These are phyloP conservation scores for Leptopilina drosophilae DNA, from an alignment of 2,888 invertebrate genomes.

Conservation along the genomic window DNA sequence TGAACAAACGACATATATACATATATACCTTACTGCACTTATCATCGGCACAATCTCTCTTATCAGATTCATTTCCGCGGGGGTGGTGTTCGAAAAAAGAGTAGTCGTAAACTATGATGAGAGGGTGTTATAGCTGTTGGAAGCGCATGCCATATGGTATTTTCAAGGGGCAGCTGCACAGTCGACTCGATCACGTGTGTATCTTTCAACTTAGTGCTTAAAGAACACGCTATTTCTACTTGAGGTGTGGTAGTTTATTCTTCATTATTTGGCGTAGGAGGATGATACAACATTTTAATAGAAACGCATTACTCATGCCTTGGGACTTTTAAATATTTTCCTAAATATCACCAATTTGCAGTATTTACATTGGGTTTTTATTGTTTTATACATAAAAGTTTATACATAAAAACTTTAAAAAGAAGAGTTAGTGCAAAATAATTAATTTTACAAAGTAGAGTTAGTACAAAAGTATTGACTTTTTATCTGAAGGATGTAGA, in stretches of 20 bases:
- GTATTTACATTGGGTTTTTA: too few relatives aligned
- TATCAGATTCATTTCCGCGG: constrained; percentile 62
- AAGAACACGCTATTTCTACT: constrained; percentile 50
- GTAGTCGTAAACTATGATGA: constrained; percentile 39
- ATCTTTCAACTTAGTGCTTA: constrained; percentile 46
- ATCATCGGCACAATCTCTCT: constrained; percentile 67
- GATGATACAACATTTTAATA: constrained; percentile 43
- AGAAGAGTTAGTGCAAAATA: too few relatives aligned
- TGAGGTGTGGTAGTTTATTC: constrained; percentile 41
- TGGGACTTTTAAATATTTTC: neutral
- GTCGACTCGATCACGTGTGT: constrained; percentile 60
- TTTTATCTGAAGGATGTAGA: too few relatives aligned
- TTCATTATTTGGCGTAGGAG: constrained; percentile 35
- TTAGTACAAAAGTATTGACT: too few relatives aligned
- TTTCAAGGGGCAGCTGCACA: constrained; percentile 61
- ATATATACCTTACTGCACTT: constrained; percentile 53
- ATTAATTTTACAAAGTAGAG: too few relatives aligned
- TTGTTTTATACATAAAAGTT: too few relatives aligned
- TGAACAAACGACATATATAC: constrained; percentile 36
- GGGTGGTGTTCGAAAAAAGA: constrained; percentile 47
- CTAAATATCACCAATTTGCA: too few relatives aligned
- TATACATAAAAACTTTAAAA: too few relatives aligned
- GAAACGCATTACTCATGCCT: neutral
- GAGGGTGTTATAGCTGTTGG: constrained; percentile 30
- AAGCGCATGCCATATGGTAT: constrained; percentile 71